A percentile compares a stretch with the other conserved stretches of the same genome.
Evolutionary conservation across 2,888 invertebrate species (phyloP).

Genomic region (Cotesia congregata): DNA sequence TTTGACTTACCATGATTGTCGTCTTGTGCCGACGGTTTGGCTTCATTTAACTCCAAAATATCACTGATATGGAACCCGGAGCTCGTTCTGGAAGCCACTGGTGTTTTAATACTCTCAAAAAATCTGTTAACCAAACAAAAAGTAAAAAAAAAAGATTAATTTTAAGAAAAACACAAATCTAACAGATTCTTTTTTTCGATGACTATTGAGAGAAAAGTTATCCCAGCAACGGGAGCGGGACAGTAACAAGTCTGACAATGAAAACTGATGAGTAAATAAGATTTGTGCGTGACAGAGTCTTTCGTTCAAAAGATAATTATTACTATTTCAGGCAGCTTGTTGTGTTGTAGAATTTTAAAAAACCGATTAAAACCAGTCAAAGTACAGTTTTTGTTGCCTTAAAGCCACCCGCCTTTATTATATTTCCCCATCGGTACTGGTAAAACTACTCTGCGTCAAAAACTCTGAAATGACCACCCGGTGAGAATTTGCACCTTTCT

Average conservation of each 20-base stretch:
- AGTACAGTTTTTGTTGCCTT: conserved; percentile 17
- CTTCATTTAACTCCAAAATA: conserved; percentile 90
- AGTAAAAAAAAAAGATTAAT: conserved; percentile 42
- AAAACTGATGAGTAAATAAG: neutral
- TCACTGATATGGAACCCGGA: conserved; percentile 94
- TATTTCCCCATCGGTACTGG: no score
- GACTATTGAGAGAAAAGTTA: no score
- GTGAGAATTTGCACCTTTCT: conserved; percentile 14
- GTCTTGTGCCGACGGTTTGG: conserved; percentile 63
- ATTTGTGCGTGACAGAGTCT: neutral
- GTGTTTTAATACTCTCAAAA: conserved; percentile 87
- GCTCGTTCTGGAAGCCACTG: conserved; percentile 76
- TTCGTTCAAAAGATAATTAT: neutral
- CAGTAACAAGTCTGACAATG: neutral
- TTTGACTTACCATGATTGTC: conserved; percentile 61
- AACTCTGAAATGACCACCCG: conserved; percentile 27
- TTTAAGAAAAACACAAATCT: neutral
- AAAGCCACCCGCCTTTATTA: conserved; percentile 3
- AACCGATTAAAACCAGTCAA: conserved; percentile 36
- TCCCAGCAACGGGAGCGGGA: neutral
- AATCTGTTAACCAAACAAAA: conserved; percentile 75
- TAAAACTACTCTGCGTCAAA: no score
- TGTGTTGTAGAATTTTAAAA: conserved; percentile 22
- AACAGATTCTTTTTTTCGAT: no score
- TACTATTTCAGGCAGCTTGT: neutral